A percentile compares a stretch with the other conserved stretches of the same genome.
These are phyloP conservation scores for Maccullochella peelii DNA, from an alignment of 2,113 vertebrate genomes.

Conservation along the genomic window DNA sequence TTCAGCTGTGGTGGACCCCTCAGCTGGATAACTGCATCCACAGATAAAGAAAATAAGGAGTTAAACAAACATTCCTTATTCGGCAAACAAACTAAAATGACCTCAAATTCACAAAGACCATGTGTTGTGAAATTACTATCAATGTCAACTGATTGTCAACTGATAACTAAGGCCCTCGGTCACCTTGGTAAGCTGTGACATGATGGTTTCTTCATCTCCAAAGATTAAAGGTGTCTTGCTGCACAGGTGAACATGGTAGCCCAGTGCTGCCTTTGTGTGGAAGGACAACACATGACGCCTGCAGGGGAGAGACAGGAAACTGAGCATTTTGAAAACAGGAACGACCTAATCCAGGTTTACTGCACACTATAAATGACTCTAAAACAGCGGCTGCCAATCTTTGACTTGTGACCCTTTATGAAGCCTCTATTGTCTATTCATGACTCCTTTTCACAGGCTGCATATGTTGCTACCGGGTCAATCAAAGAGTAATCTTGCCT, in stretches of 20 bases:
- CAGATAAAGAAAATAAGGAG: background rate
- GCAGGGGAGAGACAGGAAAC: slow-evolving; percentile 12
- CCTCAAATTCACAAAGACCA: background rate
- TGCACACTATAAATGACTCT: background rate
- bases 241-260: slow-evolving; percentile 88
- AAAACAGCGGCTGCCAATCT: background rate
- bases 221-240: slow-evolving; percentile 88
- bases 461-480: background rate
- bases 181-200: slow-evolving; percentile 89
- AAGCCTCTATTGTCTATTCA: background rate
- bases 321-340: background rate
- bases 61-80: background rate
- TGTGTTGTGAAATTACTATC: background rate
- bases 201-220: slow-evolving; percentile 90
- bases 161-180: background rate
- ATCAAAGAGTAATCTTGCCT: background rate
- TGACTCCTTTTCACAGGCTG: background rate
- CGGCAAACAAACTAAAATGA: background rate
- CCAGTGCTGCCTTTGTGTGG: slow-evolving; percentile 78
- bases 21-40: background rate
- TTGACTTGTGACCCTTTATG: background rate
- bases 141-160: background rate
- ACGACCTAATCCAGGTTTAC: background rate
- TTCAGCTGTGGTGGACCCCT: background rate
- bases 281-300: slow-evolving; percentile 90